phyloP scores from a whole-genome alignment of 2,888 invertebrate species.

The Pegoplata infirma region DNA sequence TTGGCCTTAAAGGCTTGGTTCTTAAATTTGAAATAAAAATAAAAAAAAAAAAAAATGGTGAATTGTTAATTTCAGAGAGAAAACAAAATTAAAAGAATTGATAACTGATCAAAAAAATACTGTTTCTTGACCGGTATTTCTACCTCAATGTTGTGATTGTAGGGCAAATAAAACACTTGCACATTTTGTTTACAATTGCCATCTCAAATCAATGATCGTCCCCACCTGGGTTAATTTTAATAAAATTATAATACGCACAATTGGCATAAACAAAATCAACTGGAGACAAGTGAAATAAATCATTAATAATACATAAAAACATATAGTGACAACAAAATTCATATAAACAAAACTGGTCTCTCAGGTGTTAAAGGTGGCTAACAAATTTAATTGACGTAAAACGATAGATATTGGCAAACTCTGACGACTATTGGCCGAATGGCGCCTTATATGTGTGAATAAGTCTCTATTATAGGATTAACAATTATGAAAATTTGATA shows the following conservation, averaged over 20 bases:
- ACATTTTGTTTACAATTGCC: too few species aligned
- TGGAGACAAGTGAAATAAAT: constrained; percentile 29
- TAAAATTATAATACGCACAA: constrained; percentile 39
- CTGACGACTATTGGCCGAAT: constrained; percentile 7
- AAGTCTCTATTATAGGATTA: constrained; percentile 43
- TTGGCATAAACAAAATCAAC: background rate
- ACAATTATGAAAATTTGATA: constrained; percentile 43
- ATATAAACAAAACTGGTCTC: constrained; percentile 53
- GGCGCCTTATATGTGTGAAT: constrained; percentile 47
- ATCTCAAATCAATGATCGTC: too few species aligned
- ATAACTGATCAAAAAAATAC: too few species aligned
- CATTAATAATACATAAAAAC: constrained; percentile 39
- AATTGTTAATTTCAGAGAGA: too few species aligned
- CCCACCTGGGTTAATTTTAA: background rate
- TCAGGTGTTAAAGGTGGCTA: constrained; percentile 59
- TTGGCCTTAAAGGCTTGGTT: too few species aligned
- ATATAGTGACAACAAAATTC: constrained; percentile 19
- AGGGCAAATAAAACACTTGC: too few species aligned
- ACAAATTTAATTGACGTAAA: constrained; percentile 50
- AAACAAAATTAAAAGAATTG: too few species aligned
- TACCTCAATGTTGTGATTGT: too few species aligned
- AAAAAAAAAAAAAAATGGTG: too few species aligned
- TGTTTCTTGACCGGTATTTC: too few species aligned
- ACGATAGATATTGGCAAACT: constrained; percentile 32
- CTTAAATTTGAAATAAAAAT: too few species aligned